Conservation (phyloP, 2,113 vertebrate genomes). For the Theristicus caerulescens region DNA sequence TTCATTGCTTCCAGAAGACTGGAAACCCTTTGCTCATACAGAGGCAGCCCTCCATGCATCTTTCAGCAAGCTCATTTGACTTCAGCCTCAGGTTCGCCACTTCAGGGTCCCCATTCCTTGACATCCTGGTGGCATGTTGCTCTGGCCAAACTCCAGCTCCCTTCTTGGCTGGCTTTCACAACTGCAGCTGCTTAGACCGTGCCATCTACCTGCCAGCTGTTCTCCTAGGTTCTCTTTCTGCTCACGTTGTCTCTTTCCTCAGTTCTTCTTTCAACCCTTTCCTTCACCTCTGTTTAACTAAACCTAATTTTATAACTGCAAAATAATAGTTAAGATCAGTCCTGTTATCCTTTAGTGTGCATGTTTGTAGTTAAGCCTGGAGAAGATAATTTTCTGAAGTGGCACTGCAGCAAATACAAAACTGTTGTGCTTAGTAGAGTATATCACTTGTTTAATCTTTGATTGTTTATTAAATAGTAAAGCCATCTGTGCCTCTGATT, state of each 20-base stretch:
- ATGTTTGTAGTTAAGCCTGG: background rate
- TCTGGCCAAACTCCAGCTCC: background rate
- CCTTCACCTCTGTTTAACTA: background rate
- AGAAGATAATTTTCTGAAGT: background rate
- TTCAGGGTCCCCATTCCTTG: background rate
- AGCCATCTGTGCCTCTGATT: constrained; percentile 57
- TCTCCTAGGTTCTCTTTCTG: background rate
- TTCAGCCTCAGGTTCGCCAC: background rate
- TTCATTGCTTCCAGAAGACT: constrained; percentile 27
- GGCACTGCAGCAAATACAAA: background rate
- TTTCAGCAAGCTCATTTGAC: background rate
- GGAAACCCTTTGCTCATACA: background rate
- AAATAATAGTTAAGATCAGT: background rate
- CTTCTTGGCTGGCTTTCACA: background rate
- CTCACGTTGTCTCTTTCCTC: background rate
- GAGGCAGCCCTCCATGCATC: background rate
- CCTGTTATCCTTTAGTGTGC: background rate
- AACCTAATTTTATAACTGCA: background rate
- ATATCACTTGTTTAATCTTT: constrained; percentile 51
- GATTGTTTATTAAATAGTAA: constrained; percentile 33
- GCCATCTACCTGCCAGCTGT: background rate
- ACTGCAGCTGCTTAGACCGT: background rate
- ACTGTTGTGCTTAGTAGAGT: background rate
- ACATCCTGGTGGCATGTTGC: background rate
- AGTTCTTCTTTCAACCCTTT: background rate